These are phyloP conservation scores for Xanthorhoe designata DNA, from an alignment of 2,888 invertebrate species.

Conservation along the genomic window DNA sequence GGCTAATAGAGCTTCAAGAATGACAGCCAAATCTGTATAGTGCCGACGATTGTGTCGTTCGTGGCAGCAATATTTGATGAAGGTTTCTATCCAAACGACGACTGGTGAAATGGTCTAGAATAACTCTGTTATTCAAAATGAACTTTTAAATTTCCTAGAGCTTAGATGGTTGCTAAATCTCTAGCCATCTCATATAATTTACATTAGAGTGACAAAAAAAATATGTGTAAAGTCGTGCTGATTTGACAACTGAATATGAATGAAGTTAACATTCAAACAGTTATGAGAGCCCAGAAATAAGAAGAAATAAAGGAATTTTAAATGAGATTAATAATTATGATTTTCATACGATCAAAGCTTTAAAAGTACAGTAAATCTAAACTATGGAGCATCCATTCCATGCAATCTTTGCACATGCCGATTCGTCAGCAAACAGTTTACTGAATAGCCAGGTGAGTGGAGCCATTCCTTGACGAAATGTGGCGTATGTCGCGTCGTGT, in stretches of 20 bases:
- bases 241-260: no score
- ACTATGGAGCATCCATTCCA: neutral
- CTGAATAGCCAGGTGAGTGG: constrained; percentile 58
- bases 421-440: constrained; percentile 56
- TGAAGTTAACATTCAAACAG: no score
- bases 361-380: neutral
- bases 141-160: no score
- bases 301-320: no score
- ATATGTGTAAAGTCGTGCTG: no score
- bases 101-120: no score
- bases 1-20: constrained; percentile 44
- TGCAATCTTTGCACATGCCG: constrained; percentile 39
- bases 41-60: constrained; percentile 1
- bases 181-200: no score
- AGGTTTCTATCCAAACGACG: neutral
- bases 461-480: constrained; percentile 62
- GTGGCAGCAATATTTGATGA: neutral
- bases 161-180: no score
- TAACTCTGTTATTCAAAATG: neutral
- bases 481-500: constrained; percentile 49
- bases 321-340: neutral
- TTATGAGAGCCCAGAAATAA: no score
- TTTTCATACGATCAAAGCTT: neutral
- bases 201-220: no score
- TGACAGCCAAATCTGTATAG: constrained; percentile 7